A percentile compares a stretch with the other conserved stretches of the same genome.
These are phyloP conservation scores for Rotaria macrura DNA, from an alignment of 2,888 invertebrate species.

Conservation along the genomic window DNA sequence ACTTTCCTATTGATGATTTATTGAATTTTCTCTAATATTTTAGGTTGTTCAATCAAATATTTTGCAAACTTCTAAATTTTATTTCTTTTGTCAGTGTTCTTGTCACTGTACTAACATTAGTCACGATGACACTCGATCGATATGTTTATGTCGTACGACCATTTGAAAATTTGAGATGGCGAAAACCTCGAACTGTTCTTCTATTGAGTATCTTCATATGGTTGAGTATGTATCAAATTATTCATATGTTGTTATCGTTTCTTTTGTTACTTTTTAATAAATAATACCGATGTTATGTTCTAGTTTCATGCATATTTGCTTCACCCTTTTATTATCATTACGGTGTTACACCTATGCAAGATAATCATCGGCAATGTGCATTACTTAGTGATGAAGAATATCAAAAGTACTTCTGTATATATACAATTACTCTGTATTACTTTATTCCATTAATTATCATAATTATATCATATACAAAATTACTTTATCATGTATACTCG, in stretches of 20 bases:
- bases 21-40: too few relatives aligned
- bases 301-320: conserved; percentile 9
- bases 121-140: conserved; percentile 33
- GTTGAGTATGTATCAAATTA: background rate
- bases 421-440: conserved; percentile 15
- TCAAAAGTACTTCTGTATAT: background rate
- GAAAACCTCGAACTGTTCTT: conserved; percentile 23
- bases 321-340: background rate
- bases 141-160: conserved; percentile 30
- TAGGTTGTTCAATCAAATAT: background rate
- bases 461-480: conserved; percentile 15
- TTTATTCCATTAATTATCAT: conserved; percentile 31
- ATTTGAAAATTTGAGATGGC: conserved; percentile 18
- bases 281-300: too few relatives aligned
- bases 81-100: conserved; percentile 12
- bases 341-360: background rate
- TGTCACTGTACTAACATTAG: conserved; percentile 27
- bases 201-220: conserved; percentile 25
- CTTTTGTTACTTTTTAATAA: too few relatives aligned
- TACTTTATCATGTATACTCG: conserved; percentile 25
- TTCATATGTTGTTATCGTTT: background rate
- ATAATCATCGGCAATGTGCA: background rate
- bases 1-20: background rate
- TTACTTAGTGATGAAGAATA: background rate
- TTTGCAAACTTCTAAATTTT: background rate